These are phyloP conservation scores for Procapra przewalskii DNA, from an alignment of 2,113 vertebrate genomes.

Conservation along the genomic window DNA sequence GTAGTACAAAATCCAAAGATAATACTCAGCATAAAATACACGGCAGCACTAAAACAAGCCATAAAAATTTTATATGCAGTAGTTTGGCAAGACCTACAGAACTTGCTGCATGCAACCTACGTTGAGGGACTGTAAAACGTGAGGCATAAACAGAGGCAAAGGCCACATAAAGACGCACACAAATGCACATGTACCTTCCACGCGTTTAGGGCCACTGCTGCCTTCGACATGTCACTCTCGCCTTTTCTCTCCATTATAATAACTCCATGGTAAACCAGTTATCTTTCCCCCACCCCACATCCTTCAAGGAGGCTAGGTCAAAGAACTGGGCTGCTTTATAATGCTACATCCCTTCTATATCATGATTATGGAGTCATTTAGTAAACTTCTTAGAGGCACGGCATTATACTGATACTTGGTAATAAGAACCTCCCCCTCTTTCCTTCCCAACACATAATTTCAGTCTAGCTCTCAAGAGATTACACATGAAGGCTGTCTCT, in stretches of 20 bases:
- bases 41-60: not conserved
- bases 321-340: not conserved
- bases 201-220: not conserved
- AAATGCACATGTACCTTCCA: fast-evolving
- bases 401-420: not conserved
- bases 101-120: not conserved
- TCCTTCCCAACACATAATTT: not conserved
- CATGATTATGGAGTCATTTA: not conserved
- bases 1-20: not conserved
- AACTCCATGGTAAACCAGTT: not conserved
- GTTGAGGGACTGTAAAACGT: not conserved
- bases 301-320: not conserved
- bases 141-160: not conserved
- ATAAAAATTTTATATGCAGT: constrained; percentile 34
- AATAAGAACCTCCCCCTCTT: not conserved
- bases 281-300: not conserved
- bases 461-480: not conserved
- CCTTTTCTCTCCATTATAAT: not conserved
- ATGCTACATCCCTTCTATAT: not conserved
- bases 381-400: not conserved
- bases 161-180: not conserved
- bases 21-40: constrained; percentile 48
- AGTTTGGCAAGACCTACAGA: constrained; percentile 3
- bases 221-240: not conserved
- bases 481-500: not conserved